These are phyloP conservation scores for Eira barbara DNA, from an alignment of 2,113 vertebrate genomes.

Conservation along the genomic window DNA sequence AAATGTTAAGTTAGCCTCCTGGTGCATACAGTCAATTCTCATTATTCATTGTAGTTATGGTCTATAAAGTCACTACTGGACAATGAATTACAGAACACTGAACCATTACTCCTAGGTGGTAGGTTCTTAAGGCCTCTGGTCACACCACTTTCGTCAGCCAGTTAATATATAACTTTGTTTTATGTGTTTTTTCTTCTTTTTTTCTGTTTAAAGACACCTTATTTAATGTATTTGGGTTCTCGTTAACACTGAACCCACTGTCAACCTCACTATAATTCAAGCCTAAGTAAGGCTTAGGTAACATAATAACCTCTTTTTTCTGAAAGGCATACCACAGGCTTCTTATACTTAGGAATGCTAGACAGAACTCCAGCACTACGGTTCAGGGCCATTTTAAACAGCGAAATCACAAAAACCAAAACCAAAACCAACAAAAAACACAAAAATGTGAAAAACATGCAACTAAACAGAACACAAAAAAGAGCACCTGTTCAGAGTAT, in stretches of 20 bases:
- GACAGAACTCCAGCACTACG: background rate
- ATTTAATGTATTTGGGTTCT: background rate
- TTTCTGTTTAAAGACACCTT: background rate
- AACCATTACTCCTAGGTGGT: background rate
- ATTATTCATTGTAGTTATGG: background rate
- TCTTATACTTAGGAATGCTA: background rate
- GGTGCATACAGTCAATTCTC: background rate
- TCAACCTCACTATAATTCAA: background rate
- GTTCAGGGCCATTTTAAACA: background rate
- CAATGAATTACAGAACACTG: background rate
- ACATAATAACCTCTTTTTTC: background rate
- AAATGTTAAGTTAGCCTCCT: conserved; percentile 32
- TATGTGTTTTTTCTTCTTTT: background rate
- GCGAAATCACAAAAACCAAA: background rate
- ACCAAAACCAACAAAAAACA: background rate
- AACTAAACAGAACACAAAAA: background rate
- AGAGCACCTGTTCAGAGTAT: background rate
- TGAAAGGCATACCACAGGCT: background rate
- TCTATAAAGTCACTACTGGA: background rate
- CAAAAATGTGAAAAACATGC: background rate
- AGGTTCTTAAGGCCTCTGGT: background rate
- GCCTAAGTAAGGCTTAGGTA: background rate
- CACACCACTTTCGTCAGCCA: background rate
- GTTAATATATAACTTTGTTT: background rate
- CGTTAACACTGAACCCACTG: background rate